Percentiles rank a stretch among this genome's conserved stretches.
phyloP scores from a whole-genome alignment of 2,888 invertebrate species.

The Dorcus hopei region DNA sequence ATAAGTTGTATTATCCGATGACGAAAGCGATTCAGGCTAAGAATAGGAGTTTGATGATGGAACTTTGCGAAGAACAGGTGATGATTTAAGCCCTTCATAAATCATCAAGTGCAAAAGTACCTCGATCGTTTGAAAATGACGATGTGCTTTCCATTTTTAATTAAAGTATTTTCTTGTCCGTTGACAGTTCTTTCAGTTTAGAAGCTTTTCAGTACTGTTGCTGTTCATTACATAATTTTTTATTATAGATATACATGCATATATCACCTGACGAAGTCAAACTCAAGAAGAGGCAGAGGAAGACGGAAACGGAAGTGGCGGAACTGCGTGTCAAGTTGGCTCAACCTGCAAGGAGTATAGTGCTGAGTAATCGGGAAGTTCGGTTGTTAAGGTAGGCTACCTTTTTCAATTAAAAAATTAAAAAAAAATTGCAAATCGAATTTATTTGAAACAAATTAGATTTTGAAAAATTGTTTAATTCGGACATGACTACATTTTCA shows the following conservation, averaged over 20 bases:
- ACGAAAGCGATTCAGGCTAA: conserved; percentile 68
- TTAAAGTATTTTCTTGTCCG: too few relatives aligned
- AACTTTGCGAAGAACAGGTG: conserved; percentile 82
- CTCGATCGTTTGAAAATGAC: too few relatives aligned
- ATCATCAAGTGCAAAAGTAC: too few relatives aligned
- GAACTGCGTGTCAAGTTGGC: conserved; percentile 79
- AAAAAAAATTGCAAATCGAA: too few relatives aligned
- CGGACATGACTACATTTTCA: too few relatives aligned
- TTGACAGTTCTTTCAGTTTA: too few relatives aligned
- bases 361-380: conserved; percentile 88
- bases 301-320: conserved; percentile 87
- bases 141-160: too few relatives aligned
- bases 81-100: background rate
- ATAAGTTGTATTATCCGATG: conserved; percentile 75
- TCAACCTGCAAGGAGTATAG: conserved; percentile 80
- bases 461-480: too few relatives aligned
- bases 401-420: background rate
- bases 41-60: conserved; percentile 70
- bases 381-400: conserved; percentile 65
- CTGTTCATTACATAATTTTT: background rate
- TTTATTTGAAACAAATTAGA: too few relatives aligned
- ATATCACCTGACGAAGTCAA: conserved; percentile 85
- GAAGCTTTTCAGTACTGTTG: too few relatives aligned
- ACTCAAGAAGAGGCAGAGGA: conserved; percentile 81
- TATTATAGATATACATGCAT: conserved; percentile 63